Conservation (phyloP, 2,888 invertebrate genomes). For the Caenorhabditis panamensis region DNA sequence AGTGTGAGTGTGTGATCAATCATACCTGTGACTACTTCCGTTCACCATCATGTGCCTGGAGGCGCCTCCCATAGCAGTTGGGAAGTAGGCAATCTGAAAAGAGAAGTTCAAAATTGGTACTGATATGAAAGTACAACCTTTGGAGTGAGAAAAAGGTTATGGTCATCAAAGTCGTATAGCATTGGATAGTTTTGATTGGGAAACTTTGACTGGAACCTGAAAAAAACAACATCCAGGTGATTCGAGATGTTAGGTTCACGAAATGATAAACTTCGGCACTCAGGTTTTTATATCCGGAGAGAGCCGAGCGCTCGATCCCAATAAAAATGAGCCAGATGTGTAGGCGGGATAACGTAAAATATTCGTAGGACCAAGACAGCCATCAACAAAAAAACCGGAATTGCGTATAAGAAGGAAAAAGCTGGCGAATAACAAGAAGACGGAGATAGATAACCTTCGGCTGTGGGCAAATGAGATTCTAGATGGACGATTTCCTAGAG, state of each 20-base stretch:
- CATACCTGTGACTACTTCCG: slow-evolving; percentile 73
- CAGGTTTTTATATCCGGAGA: not conserved
- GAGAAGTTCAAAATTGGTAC: not conserved
- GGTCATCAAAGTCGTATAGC: slow-evolving; percentile 76
- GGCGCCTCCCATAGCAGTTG: slow-evolving; percentile 73
- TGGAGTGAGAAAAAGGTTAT: slow-evolving; percentile 76
- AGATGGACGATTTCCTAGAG: slow-evolving; percentile 59
- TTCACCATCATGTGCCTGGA: slow-evolving; percentile 79
- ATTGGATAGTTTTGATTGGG: slow-evolving; percentile 40
- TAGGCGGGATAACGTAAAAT: slow-evolving; percentile 4
- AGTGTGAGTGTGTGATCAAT: not conserved
- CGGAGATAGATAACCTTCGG: slow-evolving; percentile 28
- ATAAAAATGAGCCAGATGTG: slow-evolving; percentile 43
- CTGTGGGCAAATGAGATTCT: slow-evolving; percentile 21
- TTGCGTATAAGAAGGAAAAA: slow-evolving; percentile 23
- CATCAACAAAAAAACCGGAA: slow-evolving; percentile 41
- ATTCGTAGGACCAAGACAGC: slow-evolving; percentile 1
- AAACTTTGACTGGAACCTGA: not conserved
- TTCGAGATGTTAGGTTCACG: too few species aligned
- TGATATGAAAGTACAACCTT: slow-evolving; percentile 25
- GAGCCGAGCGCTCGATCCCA: not conserved
- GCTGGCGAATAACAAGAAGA: slow-evolving; percentile 37
- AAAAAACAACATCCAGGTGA: too few species aligned
- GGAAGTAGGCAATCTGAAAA: slow-evolving; percentile 63
- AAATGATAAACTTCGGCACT: too few species aligned